Conservation (phyloP, 2,888 invertebrate species). For the Lycia hirtaria region DNA sequence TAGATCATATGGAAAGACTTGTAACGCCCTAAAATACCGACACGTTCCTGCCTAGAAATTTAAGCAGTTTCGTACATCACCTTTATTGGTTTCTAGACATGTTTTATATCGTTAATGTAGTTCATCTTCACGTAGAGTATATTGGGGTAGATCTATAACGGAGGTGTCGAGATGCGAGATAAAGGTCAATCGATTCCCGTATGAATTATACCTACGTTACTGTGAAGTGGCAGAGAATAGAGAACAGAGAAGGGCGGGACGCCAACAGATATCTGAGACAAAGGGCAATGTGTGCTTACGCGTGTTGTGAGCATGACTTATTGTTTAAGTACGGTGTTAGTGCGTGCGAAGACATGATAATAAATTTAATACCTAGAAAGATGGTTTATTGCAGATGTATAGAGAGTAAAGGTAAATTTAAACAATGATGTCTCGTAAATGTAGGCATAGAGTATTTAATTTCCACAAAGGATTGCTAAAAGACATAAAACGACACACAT, state of each 20-base stretch:
- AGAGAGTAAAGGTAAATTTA: no score
- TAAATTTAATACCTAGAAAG: background rate
- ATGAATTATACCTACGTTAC: constrained; percentile 17
- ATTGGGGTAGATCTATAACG: constrained; percentile 29
- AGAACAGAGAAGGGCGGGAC: constrained; percentile 2
- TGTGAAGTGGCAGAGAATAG: constrained; percentile 7
- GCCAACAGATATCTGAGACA: background rate
- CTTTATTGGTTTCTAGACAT: background rate
- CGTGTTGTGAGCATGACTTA: background rate
- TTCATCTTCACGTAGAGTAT: constrained; percentile 10
- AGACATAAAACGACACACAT: background rate
- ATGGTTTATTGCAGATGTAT: no score
- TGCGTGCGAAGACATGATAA: background rate
- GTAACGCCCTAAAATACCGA: background rate
- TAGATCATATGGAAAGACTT: no score
- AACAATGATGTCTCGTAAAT: background rate
- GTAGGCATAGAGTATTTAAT: background rate
- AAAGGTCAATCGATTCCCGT: constrained; percentile 32
- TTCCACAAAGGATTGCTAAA: constrained; percentile 1
- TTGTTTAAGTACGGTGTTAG: background rate
- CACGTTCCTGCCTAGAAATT: background rate
- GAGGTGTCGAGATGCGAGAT: constrained; percentile 20
- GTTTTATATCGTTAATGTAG: constrained; percentile 7
- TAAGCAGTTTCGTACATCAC: no score
- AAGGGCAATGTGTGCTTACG: background rate